Evolutionary conservation across 2,113 vertebrate genomes (phyloP).

Genomic region (Nyctereutes procyonoides): DNA sequence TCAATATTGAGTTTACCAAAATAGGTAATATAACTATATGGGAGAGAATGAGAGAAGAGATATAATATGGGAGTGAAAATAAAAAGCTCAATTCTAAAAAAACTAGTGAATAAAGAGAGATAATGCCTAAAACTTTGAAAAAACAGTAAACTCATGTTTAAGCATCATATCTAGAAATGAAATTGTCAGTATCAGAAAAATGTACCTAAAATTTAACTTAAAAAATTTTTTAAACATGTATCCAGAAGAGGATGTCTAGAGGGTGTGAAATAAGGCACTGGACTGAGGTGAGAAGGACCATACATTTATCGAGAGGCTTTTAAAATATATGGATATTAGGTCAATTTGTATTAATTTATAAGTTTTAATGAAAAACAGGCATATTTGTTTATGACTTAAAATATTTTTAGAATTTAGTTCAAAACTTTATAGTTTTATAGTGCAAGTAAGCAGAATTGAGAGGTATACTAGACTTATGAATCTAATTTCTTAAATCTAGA

Average conservation of each 20-base stretch:
- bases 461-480: neutral
- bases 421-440: neutral
- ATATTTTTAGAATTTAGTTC: neutral
- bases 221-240: neutral
- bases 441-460: neutral
- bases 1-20: neutral
- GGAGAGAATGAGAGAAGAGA: neutral
- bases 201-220: neutral
- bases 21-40: neutral
- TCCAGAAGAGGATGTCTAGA: neutral
- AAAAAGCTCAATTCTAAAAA: neutral
- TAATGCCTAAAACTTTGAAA: neutral
- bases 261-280: neutral
- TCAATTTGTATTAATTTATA: neutral
- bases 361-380: neutral
- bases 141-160: neutral
- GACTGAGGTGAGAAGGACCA: rapidly evolving
- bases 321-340: no score
- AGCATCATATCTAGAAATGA: neutral
- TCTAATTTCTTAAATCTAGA: neutral
- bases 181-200: neutral
- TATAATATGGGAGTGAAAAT: neutral
- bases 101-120: neutral
- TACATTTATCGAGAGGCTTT: neutral
- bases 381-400: neutral